Evolutionary conservation across 2,888 invertebrate species (phyloP).

Genomic region (Eucera pruinosa): DNA sequence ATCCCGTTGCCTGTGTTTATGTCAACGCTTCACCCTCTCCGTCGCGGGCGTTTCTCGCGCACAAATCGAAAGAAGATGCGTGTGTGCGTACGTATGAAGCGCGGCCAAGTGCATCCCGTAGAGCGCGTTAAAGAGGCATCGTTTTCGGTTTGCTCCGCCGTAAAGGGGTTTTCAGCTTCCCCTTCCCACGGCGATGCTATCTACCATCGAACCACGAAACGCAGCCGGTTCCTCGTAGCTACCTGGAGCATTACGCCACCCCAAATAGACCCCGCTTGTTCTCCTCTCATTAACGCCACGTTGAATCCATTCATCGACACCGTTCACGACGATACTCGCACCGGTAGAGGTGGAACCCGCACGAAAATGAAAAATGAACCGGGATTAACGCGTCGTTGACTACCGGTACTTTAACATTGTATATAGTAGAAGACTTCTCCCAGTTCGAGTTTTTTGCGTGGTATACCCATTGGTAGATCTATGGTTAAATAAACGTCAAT

Average conservation of each 20-base stretch:
- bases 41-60: slow-evolving; percentile 10
- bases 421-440: not conserved
- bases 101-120: slow-evolving; percentile 57
- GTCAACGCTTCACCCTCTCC: slow-evolving; percentile 52
- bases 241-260: slow-evolving; percentile 57
- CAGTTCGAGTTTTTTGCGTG: slow-evolving; percentile 1
- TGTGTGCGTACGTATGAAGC: slow-evolving; percentile 24
- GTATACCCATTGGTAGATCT: not conserved
- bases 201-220: slow-evolving; percentile 52
- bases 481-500: not conserved
- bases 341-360: slow-evolving; percentile 34
- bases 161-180: slow-evolving; percentile 40
- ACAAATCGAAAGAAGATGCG: not conserved
- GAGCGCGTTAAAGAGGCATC: slow-evolving; percentile 62
- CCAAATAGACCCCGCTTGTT: slow-evolving; percentile 64
- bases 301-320: slow-evolving; percentile 63
- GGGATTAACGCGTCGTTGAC: slow-evolving; percentile 61
- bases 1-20: slow-evolving; percentile 49
- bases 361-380: slow-evolving; percentile 67
- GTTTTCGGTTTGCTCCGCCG: slow-evolving; percentile 55
- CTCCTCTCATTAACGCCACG: slow-evolving; percentile 70
- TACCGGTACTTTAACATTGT: slow-evolving; percentile 4
- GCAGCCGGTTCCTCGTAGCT: slow-evolving; percentile 32
- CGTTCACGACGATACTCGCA: slow-evolving; percentile 36
- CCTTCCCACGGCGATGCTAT: slow-evolving; percentile 50